Evolutionary conservation across 2,113 vertebrate genomes (phyloP), one percentile per base, ranked within the genome.

Genomic region (Oreocharis arfaki): DNA sequence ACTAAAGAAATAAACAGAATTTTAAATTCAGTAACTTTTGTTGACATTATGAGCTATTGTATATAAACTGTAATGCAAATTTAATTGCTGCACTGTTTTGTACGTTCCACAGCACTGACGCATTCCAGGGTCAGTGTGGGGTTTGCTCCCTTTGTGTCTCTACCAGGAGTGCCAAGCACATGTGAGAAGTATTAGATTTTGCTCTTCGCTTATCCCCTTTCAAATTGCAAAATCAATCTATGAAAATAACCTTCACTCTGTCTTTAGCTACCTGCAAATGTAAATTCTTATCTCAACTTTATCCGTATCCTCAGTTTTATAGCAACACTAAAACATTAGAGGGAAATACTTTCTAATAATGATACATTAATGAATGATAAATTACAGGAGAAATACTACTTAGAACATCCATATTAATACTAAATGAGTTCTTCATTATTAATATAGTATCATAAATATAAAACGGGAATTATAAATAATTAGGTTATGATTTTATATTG

Each of bases 311-410:
- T 85, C 56, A 73, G 84, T 67, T 97, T 97, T 96, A 92, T 81
- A 90, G 87, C 56, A 92, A 87, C 49, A 85, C 63, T 94, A 96
- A 95, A 95, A 78, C 64, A 90, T 96, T 93, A 97, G 52, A 91
- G 50, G 82, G 57, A 91, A 92, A 94, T 90, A 68, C 70, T 91
- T 95, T 76, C 94, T 93, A 93, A 96, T 95, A 95, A 94, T 67
- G 95, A 95, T 82, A 94, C 83, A 84, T 97, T 97, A 97, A 97
- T 94, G 96, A 97, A 96, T 82, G 74, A 95, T 94, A 95, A 97
- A 97, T 97, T 96, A 96, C 86, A 90, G 47, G 44, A 71, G 70
- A 97, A 95, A 87, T 90, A 76, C 83, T 88, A 93, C 85, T 97
- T 85, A 53, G 74, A 89, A 93, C 73, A 96, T 67, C 59, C 75